Evolutionary conservation across 2,888 invertebrate genomes (phyloP), one percentile per base, ranked within the genome.

Genomic region (Watsonalla binaria): DNA sequence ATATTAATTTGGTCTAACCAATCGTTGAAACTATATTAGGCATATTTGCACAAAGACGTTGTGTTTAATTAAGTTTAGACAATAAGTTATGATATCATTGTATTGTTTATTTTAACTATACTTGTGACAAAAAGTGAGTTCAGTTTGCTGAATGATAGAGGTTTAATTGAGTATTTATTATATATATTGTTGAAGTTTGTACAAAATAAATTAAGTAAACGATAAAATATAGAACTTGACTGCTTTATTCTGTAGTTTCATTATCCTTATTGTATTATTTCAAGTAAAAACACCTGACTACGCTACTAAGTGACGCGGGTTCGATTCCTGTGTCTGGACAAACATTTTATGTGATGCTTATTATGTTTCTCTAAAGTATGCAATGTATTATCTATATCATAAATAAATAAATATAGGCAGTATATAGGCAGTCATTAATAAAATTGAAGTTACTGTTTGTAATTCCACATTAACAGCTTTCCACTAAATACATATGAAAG

Each of bases 141-240:
- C 87, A 90, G 87, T 91, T 90, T 89, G 90, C 91, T 89, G 88
- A 88, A 90, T 86, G 88, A 90, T 90, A 91, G 90, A 90, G 84
- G 82, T 90, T 91, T 90, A 90, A 90, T 91, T 91, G 90, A 91
- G 83, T 91, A 91, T 90, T 90, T 90, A 91, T 89, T 90, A 90
- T 89, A 90, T 90, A 91, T 91, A 91, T 91, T 91, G 91, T 92
- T 92, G 90, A 92, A 92, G 90, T 92, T 92, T 91, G 91, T 91
- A 91, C 91, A 92, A 92, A 91, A 91, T 91, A 91, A 92, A 91
- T 88, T 92, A 92, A 92, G 91, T 91, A 91, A 90, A 91, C 84
- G 84, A 91, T 91, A 90, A 90, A 84, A 88, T 91, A 91, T 91
- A 92, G 91, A 91, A 91, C 90, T 91, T 91, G 91, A 91, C 91